These are phyloP conservation scores for Himantopus leucocephalus DNA, from an alignment of 2,113 vertebrate species.

Conservation along the genomic window DNA sequence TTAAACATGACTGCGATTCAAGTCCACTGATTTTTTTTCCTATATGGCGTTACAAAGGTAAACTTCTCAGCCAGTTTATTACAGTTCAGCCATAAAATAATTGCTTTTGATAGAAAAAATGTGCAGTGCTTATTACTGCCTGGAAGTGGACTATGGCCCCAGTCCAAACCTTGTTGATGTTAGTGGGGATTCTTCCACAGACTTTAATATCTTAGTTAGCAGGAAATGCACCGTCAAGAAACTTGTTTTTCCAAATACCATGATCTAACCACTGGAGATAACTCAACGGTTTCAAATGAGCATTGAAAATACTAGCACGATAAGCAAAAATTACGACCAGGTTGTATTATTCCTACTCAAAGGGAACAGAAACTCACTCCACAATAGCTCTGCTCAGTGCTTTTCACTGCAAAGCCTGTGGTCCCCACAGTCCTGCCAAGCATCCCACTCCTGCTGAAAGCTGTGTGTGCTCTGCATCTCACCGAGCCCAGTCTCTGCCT, in stretches of 20 bases:
- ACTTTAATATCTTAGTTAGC: not conserved
- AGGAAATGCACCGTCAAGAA: conserved; percentile 2
- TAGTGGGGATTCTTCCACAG: not conserved
- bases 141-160: not conserved
- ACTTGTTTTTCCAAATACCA: not conserved
- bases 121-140: not conserved
- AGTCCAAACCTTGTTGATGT: not conserved
- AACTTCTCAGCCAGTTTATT: not conserved
- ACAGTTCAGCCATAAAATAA: conserved; percentile 5
- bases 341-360: not conserved
- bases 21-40: not conserved
- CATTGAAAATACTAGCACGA: not conserved
- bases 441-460: not conserved
- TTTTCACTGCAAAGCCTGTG: not conserved
- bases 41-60: not conserved
- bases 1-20: not conserved
- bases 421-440: not conserved
- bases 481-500: not conserved
- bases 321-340: not conserved
- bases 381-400: not conserved
- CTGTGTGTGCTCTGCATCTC: not conserved
- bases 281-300: not conserved
- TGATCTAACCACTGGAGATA: not conserved
- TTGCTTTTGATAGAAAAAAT: conserved; percentile 21
- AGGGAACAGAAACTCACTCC: not conserved